Evolutionary conservation across 2,888 invertebrate species (phyloP).

Genomic region (Dicranocentrus wangi): DNA sequence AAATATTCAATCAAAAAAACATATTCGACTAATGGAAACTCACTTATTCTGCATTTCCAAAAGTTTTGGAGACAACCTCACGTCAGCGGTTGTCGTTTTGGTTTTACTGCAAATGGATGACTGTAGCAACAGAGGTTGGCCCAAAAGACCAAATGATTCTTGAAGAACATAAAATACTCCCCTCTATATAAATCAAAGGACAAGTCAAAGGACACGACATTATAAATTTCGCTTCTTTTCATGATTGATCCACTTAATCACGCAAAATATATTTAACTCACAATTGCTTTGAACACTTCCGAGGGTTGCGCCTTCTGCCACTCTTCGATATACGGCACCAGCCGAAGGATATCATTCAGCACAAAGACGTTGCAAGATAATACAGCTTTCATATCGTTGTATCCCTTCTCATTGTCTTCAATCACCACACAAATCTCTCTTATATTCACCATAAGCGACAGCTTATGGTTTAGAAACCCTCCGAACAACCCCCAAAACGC

Average conservation of each 20-base stretch:
- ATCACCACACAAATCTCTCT: constrained; percentile 64
- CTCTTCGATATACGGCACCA: constrained; percentile 66
- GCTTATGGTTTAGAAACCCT: constrained; percentile 55
- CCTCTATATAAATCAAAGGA: constrained; percentile 51
- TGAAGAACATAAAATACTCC: constrained; percentile 68
- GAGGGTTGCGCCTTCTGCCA: constrained; percentile 66
- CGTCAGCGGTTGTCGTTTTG: constrained; percentile 50
- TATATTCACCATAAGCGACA: constrained; percentile 65
- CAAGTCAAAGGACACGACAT: too few species aligned
- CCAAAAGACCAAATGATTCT: constrained; percentile 66
- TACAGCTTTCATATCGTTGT: constrained; percentile 64
- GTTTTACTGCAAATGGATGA: constrained; percentile 20
- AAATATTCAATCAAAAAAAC: neutral
- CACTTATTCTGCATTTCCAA: constrained; percentile 71
- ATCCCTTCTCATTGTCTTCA: constrained; percentile 68
- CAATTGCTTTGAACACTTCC: constrained; percentile 65
- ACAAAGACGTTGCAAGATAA: constrained; percentile 63
- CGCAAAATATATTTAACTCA: too few species aligned
- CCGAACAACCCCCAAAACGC: constrained; percentile 70
- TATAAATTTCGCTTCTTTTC: too few species aligned
- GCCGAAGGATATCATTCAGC: constrained; percentile 58
- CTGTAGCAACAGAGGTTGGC: constrained; percentile 68
- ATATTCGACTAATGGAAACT: neutral
- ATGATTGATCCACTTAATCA: too few species aligned
- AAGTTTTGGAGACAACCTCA: constrained; percentile 65